Percentiles rank a stretch among this genome's conserved stretches.
These are phyloP conservation scores for Ryuthela nishihirai DNA, from an alignment of 2,888 invertebrate genomes.

Conservation along the genomic window DNA sequence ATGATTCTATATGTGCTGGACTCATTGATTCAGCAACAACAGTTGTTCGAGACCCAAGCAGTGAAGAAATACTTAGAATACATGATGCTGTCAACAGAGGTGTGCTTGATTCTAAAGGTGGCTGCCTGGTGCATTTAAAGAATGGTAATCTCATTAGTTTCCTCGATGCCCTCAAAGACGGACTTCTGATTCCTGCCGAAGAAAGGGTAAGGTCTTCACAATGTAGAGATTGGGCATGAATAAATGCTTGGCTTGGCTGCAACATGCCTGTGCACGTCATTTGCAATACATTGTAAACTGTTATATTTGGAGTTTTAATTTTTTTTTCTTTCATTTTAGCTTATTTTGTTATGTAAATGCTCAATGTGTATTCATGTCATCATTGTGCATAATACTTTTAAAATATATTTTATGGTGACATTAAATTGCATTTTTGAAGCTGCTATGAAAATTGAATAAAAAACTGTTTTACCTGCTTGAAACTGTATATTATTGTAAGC, in stretches of 20 bases:
- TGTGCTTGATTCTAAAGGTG: conserved; percentile 51
- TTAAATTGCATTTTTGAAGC: too few relatives aligned
- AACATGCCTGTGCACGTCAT: conserved; percentile 38
- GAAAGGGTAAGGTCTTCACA: conserved; percentile 74
- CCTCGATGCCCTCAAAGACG: conserved; percentile 78
- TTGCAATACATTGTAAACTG: too few relatives aligned
- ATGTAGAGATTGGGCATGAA: conserved; percentile 29
- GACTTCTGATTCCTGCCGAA: conserved; percentile 84
- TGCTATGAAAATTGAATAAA: too few relatives aligned
- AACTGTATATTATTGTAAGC: too few relatives aligned
- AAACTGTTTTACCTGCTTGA: too few relatives aligned
- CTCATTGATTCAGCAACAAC: conserved; percentile 65
- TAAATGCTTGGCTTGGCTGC: conserved; percentile 38
- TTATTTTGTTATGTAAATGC: too few relatives aligned
- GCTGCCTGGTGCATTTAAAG: conserved; percentile 70
- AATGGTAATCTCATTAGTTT: conserved; percentile 70
- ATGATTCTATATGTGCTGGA: conserved; percentile 70
- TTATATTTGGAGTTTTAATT: too few relatives aligned
- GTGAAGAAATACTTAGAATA: conserved; percentile 61
- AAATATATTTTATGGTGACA: too few relatives aligned
- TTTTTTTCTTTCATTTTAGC: too few relatives aligned
- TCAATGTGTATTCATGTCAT: too few relatives aligned
- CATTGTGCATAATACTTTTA: too few relatives aligned
- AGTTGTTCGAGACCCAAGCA: conserved; percentile 57
- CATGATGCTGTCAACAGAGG: conserved; percentile 50